Base-by-base conservation (phyloP, 1,140 invertebrate genomes). In the Coptotermes formosanus region DNA sequence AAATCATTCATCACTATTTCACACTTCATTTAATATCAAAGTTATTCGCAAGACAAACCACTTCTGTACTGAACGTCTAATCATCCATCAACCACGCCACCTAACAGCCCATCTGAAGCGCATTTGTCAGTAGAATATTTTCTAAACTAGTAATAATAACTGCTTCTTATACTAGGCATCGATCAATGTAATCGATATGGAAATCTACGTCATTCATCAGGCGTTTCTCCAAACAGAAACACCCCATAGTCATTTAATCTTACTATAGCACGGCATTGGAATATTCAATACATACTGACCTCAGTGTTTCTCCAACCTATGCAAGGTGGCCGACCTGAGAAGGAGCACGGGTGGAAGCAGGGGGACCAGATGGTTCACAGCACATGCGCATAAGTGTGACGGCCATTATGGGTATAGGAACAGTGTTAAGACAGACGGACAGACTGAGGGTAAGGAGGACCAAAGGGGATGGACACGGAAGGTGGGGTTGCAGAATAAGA, bases 291-390 rank as follows among this genome's bases (percentile, higher is more conserved):
- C 25, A 75, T 75, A 75, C 64, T 75, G 64, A 75, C 64, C 64
- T n/a, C 30, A 75, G 64, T 30, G 64, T 75, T 75, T 6, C 64
- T 30, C n/a, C 64, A 30, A 3, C n/a, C 64, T 75, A 3, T 75
- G 16, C 64, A 16, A 75, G 64, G 64, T 25, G 64, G 6, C 64
- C 9, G n/a, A 75, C 64, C 64, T 75, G 64, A 8, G n/a, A 75
- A 30, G 64, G 64, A 21, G 64, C 14, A 4, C 1, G 25, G 30
- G n/a, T 9, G 25, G 64, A 11, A 25, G n/a, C 0, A 75, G 64
- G 64, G 64, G 64, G 25, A 75, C 64, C 64, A 75, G 64, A 75
- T 75, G 64, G 64, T 75, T 75, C 64, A 75, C 64, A 75, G 64
- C 64, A 75, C 64, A 75, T 75, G 64, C 64, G 64, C 64, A 75